Percentiles rank a stretch among this genome's conserved stretches.
phyloP scores from a whole-genome alignment of 2,113 vertebrate species.

The Tachysurus fulvidraco region DNA sequence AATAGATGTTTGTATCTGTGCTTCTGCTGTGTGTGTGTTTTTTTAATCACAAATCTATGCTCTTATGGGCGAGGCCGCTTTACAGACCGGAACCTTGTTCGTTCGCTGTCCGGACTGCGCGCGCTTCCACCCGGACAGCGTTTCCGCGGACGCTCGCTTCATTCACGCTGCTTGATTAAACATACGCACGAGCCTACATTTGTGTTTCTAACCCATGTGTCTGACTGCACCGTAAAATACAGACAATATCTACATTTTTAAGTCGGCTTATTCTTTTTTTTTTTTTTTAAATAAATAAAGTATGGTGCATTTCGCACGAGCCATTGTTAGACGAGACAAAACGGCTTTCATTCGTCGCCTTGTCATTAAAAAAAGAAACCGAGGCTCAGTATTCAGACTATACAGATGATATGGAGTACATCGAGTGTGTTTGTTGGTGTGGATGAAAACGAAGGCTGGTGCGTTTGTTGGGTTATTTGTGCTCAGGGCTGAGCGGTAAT shows the following conservation, averaged over 20 bases:
- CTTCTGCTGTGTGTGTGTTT: neutral
- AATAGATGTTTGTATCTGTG: neutral
- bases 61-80: neutral
- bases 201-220: conserved; percentile 25
- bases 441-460: neutral
- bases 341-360: neutral
- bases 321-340: conserved; percentile 37
- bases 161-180: conserved; percentile 42
- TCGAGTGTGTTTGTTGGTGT: conserved; percentile 6
- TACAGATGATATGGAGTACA: neutral
- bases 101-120: conserved; percentile 44
- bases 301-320: conserved; percentile 7
- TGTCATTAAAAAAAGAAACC: neutral
- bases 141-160: conserved; percentile 42
- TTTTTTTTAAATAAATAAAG: neutral
- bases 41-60: neutral
- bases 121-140: conserved; percentile 61
- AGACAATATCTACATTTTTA: too few relatives aligned
- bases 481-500: conserved; percentile 68
- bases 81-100: conserved; percentile 35
- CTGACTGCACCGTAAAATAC: conserved; percentile 13
- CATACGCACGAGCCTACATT: conserved; percentile 8
- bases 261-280: conserved; percentile 56
- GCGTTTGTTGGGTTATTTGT: conserved; percentile 33
- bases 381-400: neutral